Conservation (phyloP, 2,113 vertebrate genomes). For the Vicugna pacos region DNA sequence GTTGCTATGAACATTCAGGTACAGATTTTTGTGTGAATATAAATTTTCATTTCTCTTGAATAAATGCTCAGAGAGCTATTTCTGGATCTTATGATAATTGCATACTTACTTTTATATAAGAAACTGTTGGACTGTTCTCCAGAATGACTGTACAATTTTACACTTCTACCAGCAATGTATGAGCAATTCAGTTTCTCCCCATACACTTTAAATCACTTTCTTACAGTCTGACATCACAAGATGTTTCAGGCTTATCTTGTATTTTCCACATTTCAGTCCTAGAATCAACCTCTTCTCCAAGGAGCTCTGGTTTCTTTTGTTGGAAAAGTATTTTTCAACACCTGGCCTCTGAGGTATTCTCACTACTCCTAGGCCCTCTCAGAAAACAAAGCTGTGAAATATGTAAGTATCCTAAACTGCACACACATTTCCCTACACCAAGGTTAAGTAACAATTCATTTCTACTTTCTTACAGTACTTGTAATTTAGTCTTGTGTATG, state of each 20-base stretch:
- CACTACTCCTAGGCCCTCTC: neutral
- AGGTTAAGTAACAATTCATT: neutral
- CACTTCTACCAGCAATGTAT: neutral
- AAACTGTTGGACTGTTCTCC: neutral
- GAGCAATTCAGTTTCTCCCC: neutral
- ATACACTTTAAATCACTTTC: neutral
- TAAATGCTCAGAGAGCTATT: neutral
- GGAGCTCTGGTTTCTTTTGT: neutral
- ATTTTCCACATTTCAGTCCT: neutral
- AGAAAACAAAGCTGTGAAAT: neutral
- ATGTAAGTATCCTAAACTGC: neutral
- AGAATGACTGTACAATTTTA: neutral
- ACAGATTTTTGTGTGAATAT: neutral
- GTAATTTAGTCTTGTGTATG: neutral
- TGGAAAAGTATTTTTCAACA: neutral
- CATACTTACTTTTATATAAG: neutral
- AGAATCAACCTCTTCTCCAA: neutral
- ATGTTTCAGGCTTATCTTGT: neutral
- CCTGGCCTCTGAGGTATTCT: neutral
- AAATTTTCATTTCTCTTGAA: neutral
- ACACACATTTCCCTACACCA: neutral
- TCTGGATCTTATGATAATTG: neutral
- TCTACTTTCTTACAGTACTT: neutral
- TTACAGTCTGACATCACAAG: neutral
- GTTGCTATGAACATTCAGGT: neutral